Conservation (phyloP, 1,140 invertebrate species). For the Drosophila miranda region DNA sequence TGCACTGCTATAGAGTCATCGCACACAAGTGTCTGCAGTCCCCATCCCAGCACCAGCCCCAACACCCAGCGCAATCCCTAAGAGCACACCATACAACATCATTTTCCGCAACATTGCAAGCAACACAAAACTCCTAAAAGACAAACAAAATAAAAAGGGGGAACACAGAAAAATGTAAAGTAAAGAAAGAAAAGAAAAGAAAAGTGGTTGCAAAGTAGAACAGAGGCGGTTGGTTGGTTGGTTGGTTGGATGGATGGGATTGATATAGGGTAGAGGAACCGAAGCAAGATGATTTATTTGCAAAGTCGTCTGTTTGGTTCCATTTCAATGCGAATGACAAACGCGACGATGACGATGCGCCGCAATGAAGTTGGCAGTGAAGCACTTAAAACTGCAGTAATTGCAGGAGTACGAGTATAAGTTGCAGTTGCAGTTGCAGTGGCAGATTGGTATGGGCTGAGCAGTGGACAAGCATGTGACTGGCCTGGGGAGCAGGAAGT, state of each 20-base stretch:
- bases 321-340: conserved; percentile 74
- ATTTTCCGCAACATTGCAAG: conserved; percentile 69
- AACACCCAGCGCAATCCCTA: not conserved
- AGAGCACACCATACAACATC: conserved; percentile 56
- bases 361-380: conserved; percentile 74
- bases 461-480: conserved; percentile 12
- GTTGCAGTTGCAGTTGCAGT: conserved; percentile 13
- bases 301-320: conserved; percentile 77
- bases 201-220: conserved; percentile 39
- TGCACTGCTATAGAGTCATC: conserved; percentile 5
- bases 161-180: conserved; percentile 14
- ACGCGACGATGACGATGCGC: conserved; percentile 77
- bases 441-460: conserved; percentile 15
- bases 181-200: conserved; percentile 27
- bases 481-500: conserved; percentile 64
- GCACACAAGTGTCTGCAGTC: conserved; percentile 22
- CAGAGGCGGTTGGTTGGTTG: conserved; percentile 21
- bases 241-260: not conserved
- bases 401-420: conserved; percentile 48
- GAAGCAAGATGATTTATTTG: conserved; percentile 75
- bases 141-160: conserved; percentile 34
- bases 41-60: conserved; percentile 16
- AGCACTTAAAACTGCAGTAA: conserved; percentile 78
- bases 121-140: conserved; percentile 55
- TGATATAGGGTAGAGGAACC: conserved; percentile 5